phyloP scores from a whole-genome alignment of 2,113 vertebrate genomes.

The Paradisaea rubra region DNA sequence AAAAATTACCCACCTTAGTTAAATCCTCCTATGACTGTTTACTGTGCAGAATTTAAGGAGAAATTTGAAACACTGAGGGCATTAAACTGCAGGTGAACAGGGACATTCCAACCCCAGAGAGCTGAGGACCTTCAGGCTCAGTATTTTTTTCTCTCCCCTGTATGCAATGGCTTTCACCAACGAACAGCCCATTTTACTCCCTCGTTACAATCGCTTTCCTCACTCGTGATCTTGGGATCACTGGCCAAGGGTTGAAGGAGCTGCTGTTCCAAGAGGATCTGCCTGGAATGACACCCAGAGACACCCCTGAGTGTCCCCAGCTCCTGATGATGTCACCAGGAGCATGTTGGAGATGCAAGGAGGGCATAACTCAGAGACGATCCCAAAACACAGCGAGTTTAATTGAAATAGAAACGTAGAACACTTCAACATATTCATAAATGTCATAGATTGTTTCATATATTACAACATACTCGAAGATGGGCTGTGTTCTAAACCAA shows the following conservation, averaged over 20 bases:
- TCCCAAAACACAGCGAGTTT: background rate
- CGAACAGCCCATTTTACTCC: background rate
- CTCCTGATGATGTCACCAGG: fast-evolving
- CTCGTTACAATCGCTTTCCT: fast-evolving
- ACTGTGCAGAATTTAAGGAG: background rate
- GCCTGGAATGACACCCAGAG: background rate
- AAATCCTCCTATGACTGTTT: background rate
- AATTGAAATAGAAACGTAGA: background rate
- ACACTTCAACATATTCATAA: no score
- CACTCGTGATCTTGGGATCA: fast-evolving
- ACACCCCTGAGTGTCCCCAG: background rate
- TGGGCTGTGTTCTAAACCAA: background rate
- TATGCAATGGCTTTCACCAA: background rate
- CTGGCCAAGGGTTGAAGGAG: background rate
- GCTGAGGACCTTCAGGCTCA: background rate
- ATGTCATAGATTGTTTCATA: no score
- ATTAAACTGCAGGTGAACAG: background rate
- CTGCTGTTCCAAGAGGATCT: background rate
- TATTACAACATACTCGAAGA: background rate
- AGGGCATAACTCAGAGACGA: background rate
- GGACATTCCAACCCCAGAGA: background rate
- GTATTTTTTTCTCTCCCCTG: background rate
- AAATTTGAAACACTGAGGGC: background rate
- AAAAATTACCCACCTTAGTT: background rate
- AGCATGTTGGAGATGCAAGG: fast-evolving